Conservation (phyloP, 2,797 vertebrate genomes). For the Triplophysa bombifrons region DNA sequence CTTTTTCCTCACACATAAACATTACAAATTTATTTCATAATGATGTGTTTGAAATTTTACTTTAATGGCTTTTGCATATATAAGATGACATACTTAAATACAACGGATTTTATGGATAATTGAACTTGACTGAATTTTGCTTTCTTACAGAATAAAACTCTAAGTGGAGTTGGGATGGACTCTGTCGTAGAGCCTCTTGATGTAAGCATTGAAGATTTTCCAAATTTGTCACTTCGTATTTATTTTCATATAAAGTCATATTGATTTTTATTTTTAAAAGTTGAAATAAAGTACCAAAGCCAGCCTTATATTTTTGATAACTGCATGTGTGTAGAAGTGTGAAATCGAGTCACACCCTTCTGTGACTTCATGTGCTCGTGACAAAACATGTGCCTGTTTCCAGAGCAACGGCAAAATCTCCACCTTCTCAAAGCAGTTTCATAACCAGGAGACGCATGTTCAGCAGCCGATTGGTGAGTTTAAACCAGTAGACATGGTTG, state of each 20-base stretch:
- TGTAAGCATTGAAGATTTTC: conserved; percentile 73
- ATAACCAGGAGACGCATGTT: conserved; percentile 73
- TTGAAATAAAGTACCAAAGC: background rate
- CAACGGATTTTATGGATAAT: background rate
- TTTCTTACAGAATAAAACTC: conserved; percentile 84
- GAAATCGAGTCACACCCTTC: conserved; percentile 24
- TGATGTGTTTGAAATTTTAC: no score
- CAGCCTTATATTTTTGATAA: background rate
- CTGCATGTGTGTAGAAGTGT: conserved; percentile 1
- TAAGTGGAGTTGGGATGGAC: conserved; percentile 86
- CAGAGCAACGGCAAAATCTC: conserved; percentile 81
- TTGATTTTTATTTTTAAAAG: background rate
- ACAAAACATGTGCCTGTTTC: conserved; percentile 64
- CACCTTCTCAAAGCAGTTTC: conserved; percentile 61
- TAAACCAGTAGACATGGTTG: conserved; percentile 62
- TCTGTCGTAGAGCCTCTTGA: conserved; percentile 76
- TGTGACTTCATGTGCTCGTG: conserved; percentile 57
- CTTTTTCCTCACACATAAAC: background rate
- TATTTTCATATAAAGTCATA: no score
- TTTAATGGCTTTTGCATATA: no score
- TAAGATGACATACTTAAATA: no score
- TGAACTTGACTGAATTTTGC: background rate
- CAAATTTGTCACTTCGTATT: background rate
- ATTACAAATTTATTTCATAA: background rate
- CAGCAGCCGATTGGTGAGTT: conserved; percentile 86